phyloP scores from a whole-genome alignment of 1,140 invertebrate species.

The Brachionus plicatilis region DNA sequence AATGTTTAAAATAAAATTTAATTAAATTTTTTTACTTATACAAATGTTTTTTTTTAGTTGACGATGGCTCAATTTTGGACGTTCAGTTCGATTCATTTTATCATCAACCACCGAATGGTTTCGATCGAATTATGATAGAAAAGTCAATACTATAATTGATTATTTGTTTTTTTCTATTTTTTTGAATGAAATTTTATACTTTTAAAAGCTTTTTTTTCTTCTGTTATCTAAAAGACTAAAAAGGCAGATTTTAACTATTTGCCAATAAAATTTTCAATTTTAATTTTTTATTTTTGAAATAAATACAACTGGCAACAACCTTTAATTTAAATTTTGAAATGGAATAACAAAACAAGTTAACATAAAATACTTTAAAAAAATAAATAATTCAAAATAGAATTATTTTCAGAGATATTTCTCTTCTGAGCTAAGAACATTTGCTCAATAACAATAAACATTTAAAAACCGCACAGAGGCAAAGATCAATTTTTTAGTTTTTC shows the following conservation, averaged over 20 bases:
- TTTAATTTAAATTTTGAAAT: background rate
- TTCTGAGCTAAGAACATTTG: background rate
- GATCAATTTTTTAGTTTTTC: too few relatives aligned
- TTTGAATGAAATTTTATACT: background rate
- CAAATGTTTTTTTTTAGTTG: conserved; percentile 67
- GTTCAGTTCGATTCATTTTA: conserved; percentile 82
- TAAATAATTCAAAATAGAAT: background rate
- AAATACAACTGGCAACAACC: background rate
- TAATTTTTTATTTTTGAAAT: background rate
- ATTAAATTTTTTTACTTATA: background rate
- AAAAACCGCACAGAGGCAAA: too few relatives aligned
- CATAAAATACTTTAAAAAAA: background rate
- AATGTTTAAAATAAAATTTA: background rate
- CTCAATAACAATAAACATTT: too few relatives aligned
- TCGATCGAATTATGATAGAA: conserved; percentile 92
- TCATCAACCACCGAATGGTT: conserved; percentile 76
- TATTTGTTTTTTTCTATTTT: background rate
- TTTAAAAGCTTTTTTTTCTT: background rate
- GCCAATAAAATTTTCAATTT: background rate
- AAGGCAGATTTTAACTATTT: background rate
- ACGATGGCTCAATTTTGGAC: conserved; percentile 92
- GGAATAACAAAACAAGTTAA: background rate
- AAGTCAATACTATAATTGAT: conserved; percentile 77
- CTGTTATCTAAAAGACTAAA: too few relatives aligned
- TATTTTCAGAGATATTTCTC: background rate